phyloP scores from a whole-genome alignment of 1,140 invertebrate species.

The Hormaphis cornu region DNA sequence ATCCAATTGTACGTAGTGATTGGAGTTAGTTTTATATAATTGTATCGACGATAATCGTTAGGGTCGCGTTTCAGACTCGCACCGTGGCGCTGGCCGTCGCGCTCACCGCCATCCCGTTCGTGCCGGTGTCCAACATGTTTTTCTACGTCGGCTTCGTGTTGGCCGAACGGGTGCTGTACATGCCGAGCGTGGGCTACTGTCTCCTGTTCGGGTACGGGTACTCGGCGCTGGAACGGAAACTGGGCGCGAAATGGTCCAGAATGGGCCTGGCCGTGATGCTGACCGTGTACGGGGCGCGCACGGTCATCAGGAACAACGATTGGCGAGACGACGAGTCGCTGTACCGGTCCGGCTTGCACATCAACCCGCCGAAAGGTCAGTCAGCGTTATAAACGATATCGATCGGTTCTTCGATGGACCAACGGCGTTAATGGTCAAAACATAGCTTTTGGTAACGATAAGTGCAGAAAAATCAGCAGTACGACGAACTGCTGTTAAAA shows the following conservation, averaged over 20 bases:
- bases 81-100: conserved; percentile 58
- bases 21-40: no score
- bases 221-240: conserved; percentile 39
- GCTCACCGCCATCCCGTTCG: conserved; percentile 77
- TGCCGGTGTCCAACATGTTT: conserved; percentile 86
- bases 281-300: conserved; percentile 63
- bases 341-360: conserved; percentile 76
- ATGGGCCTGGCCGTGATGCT: conserved; percentile 48
- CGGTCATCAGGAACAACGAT: conserved; percentile 72
- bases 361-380: conserved; percentile 97
- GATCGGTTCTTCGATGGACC: not conserved
- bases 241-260: conserved; percentile 38
- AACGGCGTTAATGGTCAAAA: no score
- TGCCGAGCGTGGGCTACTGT: conserved; percentile 92
- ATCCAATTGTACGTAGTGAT: no score
- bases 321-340: conserved; percentile 89
- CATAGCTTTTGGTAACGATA: no score
- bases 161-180: conserved; percentile 87
- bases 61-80: conserved; percentile 47
- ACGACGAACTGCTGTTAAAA: no score
- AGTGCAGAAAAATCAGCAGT: no score
- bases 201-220: conserved; percentile 68
- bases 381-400: conserved; percentile 19
- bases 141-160: conserved; percentile 97
- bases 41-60: no score